Conservation (phyloP, 2,113 vertebrate genomes). For the Murina feae region DNA sequence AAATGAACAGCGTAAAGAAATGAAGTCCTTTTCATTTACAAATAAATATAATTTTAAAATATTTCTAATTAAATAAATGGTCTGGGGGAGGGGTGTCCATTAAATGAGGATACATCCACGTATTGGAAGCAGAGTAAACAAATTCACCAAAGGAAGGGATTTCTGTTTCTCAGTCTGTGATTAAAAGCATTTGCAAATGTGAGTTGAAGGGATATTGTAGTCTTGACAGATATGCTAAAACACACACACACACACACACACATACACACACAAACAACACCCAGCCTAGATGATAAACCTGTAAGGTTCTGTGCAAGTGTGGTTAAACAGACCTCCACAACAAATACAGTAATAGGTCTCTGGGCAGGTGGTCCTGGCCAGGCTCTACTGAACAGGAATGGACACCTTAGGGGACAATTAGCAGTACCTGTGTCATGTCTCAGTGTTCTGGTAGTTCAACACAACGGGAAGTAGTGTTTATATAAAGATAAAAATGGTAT, state of each 20-base stretch:
- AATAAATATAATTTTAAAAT: background rate
- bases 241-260: too few relatives aligned
- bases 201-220: background rate
- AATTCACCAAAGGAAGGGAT: background rate
- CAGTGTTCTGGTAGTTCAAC: background rate
- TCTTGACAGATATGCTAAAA: background rate
- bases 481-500: background rate
- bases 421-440: background rate
- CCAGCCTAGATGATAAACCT: background rate
- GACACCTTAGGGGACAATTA: background rate
- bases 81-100: background rate
- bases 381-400: background rate
- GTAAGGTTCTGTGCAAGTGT: background rate
- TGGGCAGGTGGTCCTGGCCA: background rate
- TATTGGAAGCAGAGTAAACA: background rate
- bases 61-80: background rate
- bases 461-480: background rate
- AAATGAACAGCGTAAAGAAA: background rate
- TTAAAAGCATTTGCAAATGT: background rate
- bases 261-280: too few relatives aligned
- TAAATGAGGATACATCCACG: background rate
- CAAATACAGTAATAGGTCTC: background rate
- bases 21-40: background rate
- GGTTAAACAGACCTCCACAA: background rate
- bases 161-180: background rate